Percentiles rank a stretch among this genome's conserved stretches.
phyloP scores from a whole-genome alignment of 2,888 invertebrate species.

The Troides oblongomaculatus region DNA sequence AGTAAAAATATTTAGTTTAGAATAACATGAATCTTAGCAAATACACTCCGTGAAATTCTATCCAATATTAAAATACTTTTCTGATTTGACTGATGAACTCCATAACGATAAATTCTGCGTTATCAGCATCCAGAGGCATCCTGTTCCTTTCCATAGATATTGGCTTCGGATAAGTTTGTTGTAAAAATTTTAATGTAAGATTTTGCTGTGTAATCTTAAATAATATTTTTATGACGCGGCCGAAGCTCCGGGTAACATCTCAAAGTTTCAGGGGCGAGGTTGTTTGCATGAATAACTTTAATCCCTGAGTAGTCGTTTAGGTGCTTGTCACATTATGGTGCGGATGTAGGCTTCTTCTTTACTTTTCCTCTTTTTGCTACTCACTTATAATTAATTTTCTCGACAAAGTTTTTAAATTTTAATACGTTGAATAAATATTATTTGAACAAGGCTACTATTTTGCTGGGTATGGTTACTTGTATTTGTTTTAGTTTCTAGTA shows the following conservation, averaged over 20 bases:
- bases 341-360: background rate
- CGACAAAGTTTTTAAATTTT: background rate
- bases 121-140: too few species aligned
- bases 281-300: background rate
- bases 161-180: too few species aligned
- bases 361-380: background rate
- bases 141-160: too few species aligned
- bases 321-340: background rate
- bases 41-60: too few species aligned
- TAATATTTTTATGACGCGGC: background rate
- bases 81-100: too few species aligned
- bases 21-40: too few species aligned
- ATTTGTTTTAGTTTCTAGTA: too few species aligned
- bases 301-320: slow-evolving; percentile 11
- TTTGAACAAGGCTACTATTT: too few species aligned
- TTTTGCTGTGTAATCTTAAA: background rate
- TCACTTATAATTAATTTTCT: background rate
- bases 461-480: too few species aligned
- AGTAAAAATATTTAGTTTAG: too few species aligned
- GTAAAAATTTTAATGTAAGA: background rate
- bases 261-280: background rate
- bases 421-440: background rate
- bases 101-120: too few species aligned
- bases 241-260: background rate
- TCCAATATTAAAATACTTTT: too few species aligned